Conservation (phyloP, 2,797 vertebrate genomes). For the Protonibea diacanthus region DNA sequence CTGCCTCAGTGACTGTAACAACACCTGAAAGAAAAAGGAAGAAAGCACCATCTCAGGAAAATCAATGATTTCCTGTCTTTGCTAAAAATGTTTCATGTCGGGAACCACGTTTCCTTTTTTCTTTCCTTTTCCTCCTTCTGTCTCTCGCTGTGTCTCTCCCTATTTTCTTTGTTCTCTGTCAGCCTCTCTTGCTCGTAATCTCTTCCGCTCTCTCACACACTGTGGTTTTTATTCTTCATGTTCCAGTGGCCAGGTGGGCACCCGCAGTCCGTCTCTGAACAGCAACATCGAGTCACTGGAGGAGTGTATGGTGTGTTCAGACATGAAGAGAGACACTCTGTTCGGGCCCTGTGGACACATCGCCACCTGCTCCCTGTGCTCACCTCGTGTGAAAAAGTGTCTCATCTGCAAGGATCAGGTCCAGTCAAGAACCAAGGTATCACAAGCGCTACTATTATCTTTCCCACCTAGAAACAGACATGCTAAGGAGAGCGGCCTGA, state of each 20-base stretch:
- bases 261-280: conserved; percentile 96
- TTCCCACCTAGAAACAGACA: neutral
- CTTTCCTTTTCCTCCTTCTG: neutral
- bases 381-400: conserved; percentile 98
- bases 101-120: conserved; percentile 4
- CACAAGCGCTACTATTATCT: fast-evolving
- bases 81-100: conserved; percentile 31
- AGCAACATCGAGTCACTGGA: conserved; percentile 98
- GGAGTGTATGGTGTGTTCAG: conserved; percentile 99
- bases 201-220: conserved; percentile 9
- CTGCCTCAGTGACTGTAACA: conserved; percentile 4
- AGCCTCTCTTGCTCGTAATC: conserved; percentile 3
- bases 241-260: conserved; percentile 95
- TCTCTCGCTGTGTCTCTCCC: conserved; percentile 3
- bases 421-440: conserved; percentile 98
- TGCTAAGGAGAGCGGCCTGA: neutral
- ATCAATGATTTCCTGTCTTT: conserved; percentile 47
- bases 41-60: conserved; percentile 24
- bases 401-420: conserved; percentile 99
- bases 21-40: conserved; percentile 24
- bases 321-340: conserved; percentile 98
- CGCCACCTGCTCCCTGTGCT: conserved; percentile 98
- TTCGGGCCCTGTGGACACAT: conserved; percentile 99
- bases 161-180: conserved; percentile 11
- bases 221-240: conserved; percentile 31